These are phyloP conservation scores for Diachasmimorpha longicaudata DNA, from an alignment of 1,140 invertebrate species.

Conservation along the genomic window DNA sequence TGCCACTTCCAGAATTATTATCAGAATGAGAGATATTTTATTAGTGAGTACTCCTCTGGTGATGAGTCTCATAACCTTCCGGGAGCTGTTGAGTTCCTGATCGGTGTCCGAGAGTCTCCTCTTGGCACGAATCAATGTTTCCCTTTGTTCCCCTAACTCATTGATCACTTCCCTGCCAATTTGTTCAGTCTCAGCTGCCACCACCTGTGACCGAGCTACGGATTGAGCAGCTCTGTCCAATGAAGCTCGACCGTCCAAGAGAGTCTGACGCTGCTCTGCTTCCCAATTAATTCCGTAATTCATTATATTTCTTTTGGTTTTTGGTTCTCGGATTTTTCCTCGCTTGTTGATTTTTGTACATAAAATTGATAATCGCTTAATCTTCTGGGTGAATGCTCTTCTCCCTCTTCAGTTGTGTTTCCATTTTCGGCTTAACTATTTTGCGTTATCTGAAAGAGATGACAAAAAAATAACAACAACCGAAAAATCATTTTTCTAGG, in stretches of 20 bases:
- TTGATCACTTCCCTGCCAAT: conserved; percentile 78
- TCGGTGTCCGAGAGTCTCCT: conserved; percentile 69
- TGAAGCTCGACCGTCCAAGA: conserved; percentile 66
- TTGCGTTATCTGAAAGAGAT: too few species aligned
- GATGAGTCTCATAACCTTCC: conserved; percentile 69
- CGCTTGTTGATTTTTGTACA: too few species aligned
- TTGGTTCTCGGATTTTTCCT: not conserved
- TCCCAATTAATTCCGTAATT: conserved; percentile 60
- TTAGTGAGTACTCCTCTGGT: conserved; percentile 70
- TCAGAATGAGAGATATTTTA: conserved; percentile 71
- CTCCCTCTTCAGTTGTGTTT: too few species aligned
- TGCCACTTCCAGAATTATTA: conserved; percentile 70
- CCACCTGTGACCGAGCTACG: conserved; percentile 72
- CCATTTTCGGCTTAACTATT: too few species aligned
- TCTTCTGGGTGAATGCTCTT: not conserved
- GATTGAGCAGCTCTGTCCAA: conserved; percentile 71
- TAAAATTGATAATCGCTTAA: not conserved
- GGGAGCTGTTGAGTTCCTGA: conserved; percentile 66
- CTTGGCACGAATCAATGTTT: conserved; percentile 68
- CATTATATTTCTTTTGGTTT: conserved; percentile 35
- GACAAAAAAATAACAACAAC: too few species aligned
- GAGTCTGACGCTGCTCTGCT: conserved; percentile 60
- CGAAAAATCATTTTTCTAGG: too few species aligned
- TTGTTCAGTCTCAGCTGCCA: conserved; percentile 80
- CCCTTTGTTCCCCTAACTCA: conserved; percentile 70